Evolutionary conservation across 2,113 vertebrate species (phyloP).

Genomic region (Seriola aureovittata): DNA sequence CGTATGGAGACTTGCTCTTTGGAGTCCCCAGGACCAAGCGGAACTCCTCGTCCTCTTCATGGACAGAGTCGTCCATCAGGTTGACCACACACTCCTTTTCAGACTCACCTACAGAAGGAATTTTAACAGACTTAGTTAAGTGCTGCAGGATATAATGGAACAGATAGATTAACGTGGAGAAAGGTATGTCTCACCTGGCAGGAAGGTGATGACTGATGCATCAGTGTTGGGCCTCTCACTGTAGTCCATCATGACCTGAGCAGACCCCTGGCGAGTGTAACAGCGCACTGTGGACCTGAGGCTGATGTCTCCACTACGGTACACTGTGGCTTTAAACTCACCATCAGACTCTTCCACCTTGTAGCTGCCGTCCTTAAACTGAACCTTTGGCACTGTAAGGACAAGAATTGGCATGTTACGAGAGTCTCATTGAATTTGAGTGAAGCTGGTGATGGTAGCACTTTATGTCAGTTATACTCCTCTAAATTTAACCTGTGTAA

Average conservation of each 20-base stretch:
- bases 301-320: slow-evolving; percentile 85
- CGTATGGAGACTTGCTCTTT: slow-evolving; percentile 85
- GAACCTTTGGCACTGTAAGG: slow-evolving; percentile 84
- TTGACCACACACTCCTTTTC: slow-evolving; percentile 87
- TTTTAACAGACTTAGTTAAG: not conserved
- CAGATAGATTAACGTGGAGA: no score
- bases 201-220: slow-evolving; percentile 82
- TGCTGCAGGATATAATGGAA: not conserved
- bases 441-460: not conserved
- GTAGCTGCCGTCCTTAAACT: slow-evolving; percentile 86
- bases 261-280: slow-evolving; percentile 88
- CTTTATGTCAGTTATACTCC: not conserved
- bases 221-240: slow-evolving; percentile 87
- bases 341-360: slow-evolving; percentile 85
- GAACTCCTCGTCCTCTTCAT: slow-evolving; percentile 90
- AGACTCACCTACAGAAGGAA: slow-evolving; percentile 82
- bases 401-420: not conserved
- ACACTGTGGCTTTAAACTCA: slow-evolving; percentile 79
- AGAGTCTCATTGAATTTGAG: not conserved
- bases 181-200: slow-evolving; percentile 80
- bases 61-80: slow-evolving; percentile 85
- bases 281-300: slow-evolving; percentile 83
- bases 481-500: not conserved
- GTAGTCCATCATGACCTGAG: slow-evolving; percentile 89
- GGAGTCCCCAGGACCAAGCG: slow-evolving; percentile 86